Conservation (phyloP, 2,113 vertebrate species). For the Hippopotamus amphibius region DNA sequence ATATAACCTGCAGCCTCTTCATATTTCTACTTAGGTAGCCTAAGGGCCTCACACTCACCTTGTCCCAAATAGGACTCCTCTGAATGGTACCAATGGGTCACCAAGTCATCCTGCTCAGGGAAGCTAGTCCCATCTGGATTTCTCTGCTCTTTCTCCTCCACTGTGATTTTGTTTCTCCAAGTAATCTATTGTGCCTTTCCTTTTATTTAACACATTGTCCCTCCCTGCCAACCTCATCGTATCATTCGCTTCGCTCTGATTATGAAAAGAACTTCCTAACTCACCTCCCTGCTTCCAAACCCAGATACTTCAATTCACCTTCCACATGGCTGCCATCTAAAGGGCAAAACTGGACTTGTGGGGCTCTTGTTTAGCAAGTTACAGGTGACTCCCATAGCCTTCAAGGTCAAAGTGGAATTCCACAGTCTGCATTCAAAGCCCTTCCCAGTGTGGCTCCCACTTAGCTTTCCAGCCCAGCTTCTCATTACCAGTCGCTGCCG, state of each 20-base stretch:
- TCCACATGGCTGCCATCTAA: neutral
- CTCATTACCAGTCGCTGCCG: neutral
- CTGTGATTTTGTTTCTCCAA: slow-evolving; percentile 4
- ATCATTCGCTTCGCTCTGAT: neutral
- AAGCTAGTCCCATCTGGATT: neutral
- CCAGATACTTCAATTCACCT: neutral
- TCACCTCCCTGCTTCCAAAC: neutral
- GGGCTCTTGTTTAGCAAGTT: neutral
- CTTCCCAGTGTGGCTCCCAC: neutral
- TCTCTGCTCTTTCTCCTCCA: neutral
- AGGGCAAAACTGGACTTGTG: neutral
- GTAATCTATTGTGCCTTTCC: neutral
- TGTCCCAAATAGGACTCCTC: neutral
- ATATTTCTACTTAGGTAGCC: neutral
- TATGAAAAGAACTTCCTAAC: neutral
- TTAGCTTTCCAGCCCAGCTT: neutral
- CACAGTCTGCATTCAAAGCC: neutral
- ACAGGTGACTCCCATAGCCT: neutral
- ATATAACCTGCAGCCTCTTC: neutral
- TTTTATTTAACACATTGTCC: neutral
- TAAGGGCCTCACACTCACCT: neutral
- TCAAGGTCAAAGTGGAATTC: neutral
- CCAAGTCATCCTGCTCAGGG: neutral
- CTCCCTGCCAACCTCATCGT: neutral
- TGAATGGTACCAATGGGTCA: neutral